These are phyloP conservation scores for Stegodyphus mimosarum DNA, from an alignment of 1,140 invertebrate genomes.

Conservation along the genomic window DNA sequence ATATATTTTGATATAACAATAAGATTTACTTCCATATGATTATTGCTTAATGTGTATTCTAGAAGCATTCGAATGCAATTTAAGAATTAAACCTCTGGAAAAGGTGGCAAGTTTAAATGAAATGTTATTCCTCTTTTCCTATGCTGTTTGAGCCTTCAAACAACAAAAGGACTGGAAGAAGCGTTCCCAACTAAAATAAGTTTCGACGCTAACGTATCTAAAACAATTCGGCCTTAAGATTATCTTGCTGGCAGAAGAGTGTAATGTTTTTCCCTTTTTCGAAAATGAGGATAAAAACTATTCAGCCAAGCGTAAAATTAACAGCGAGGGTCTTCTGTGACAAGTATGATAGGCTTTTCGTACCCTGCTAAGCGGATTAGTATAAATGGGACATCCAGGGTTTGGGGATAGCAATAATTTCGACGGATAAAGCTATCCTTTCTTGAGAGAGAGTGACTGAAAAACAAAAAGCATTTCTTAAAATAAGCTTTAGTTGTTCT, in stretches of 20 bases:
- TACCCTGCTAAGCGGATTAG: constrained; percentile 49
- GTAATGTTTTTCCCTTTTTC: constrained; percentile 31
- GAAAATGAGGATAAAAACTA: constrained; percentile 50
- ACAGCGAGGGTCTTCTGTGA: constrained; percentile 40
- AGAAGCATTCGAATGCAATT: too few relatives aligned
- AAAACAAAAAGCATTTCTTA: constrained; percentile 24
- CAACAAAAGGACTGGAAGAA: neutral
- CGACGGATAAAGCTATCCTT: constrained; percentile 17
- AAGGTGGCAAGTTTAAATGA: too few relatives aligned
- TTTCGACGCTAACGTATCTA: constrained; percentile 8
- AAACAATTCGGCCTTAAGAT: constrained; percentile 37
- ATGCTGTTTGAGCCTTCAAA: too few relatives aligned
- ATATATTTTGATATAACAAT: too few relatives aligned
- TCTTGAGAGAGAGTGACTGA: neutral
- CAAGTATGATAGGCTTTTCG: constrained; percentile 46
- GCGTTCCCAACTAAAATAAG: constrained; percentile 5
- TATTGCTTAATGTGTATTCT: too few relatives aligned
- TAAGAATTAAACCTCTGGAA: too few relatives aligned
- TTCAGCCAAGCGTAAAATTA: constrained; percentile 55
- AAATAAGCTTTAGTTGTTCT: constrained; percentile 24
- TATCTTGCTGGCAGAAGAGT: constrained; percentile 18
- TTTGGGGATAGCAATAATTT: constrained; percentile 33
- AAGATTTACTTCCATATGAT: too few relatives aligned
- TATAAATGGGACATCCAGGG: constrained; percentile 45
- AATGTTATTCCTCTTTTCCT: too few relatives aligned